Evolutionary conservation across 2,113 vertebrate species (phyloP).

Genomic region (Reinhardtius hippoglossoides): DNA sequence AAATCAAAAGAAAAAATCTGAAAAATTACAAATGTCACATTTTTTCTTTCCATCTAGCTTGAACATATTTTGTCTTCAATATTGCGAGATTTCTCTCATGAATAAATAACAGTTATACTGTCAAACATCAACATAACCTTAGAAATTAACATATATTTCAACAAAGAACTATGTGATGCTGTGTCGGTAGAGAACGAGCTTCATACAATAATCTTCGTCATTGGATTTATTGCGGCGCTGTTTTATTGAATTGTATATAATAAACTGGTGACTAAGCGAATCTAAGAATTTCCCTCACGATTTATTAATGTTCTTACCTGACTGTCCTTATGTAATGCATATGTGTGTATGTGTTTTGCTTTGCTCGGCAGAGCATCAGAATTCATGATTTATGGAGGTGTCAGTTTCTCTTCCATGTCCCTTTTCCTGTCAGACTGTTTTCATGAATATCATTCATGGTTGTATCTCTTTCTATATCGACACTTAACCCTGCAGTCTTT

Average conservation of each 20-base stretch:
- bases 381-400: background rate
- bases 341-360: slow-evolving; percentile 31
- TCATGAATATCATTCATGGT: background rate
- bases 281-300: slow-evolving; percentile 31
- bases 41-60: too few species aligned
- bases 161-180: too few species aligned
- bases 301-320: slow-evolving; percentile 22
- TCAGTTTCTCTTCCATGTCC: slow-evolving; percentile 5
- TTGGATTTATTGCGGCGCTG: background rate
- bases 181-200: slow-evolving; percentile 28
- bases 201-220: background rate
- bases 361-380: slow-evolving; percentile 32
- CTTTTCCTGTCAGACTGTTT: slow-evolving; percentile 8
- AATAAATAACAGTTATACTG: too few species aligned
- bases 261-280: slow-evolving; percentile 25
- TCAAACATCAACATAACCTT: too few species aligned
- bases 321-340: background rate
- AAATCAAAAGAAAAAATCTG: background rate
- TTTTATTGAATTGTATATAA: slow-evolving; percentile 9
- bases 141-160: too few species aligned
- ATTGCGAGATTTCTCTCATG: background rate
- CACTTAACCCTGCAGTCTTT: too few species aligned
- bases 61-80: too few species aligned
- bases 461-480: background rate
- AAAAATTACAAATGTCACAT: too few species aligned